A percentile compares a stretch with the other conserved stretches of the same genome.
These are phyloP conservation scores for Lates japonicus DNA, from an alignment of 2,797 vertebrate species.

Conservation along the genomic window DNA sequence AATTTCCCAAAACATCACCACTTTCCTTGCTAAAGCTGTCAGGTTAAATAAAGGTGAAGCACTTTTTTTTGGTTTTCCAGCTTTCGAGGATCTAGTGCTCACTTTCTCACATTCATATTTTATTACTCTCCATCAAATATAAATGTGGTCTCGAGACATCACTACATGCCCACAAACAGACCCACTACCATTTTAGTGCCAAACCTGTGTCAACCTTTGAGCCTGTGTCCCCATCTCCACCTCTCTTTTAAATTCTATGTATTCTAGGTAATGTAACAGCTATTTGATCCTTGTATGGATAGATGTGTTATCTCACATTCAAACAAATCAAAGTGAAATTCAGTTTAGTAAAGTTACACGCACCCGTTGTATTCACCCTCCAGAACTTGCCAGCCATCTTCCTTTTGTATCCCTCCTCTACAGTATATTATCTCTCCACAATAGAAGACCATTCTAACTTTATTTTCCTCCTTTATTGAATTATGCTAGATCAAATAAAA, in stretches of 20 bases:
- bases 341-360: conserved; percentile 17
- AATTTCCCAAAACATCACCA: conserved; percentile 39
- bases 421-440: conserved; percentile 5
- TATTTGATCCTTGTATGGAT: conserved; percentile 5
- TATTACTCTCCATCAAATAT: conserved; percentile 64
- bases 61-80: conserved; percentile 2
- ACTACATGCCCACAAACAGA: conserved; percentile 49
- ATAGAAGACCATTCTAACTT: conserved; percentile 22
- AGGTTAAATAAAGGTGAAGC: conserved; percentile 58
- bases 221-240: background rate
- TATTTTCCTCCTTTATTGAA: conserved; percentile 29
- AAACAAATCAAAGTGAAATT: conserved; percentile 25
- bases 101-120: conserved; percentile 71
- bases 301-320: background rate
- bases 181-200: conserved; percentile 21
- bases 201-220: conserved; percentile 39
- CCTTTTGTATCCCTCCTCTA: background rate
- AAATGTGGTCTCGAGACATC: conserved; percentile 51
- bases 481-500: conserved; percentile 45
- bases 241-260: background rate
- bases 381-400: conserved; percentile 22
- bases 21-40: conserved; percentile 39
- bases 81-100: conserved; percentile 53
- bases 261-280: background rate
- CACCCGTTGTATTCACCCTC: background rate